Conservation (phyloP, 2,797 vertebrate genomes). For the Helostoma temminkii region DNA sequence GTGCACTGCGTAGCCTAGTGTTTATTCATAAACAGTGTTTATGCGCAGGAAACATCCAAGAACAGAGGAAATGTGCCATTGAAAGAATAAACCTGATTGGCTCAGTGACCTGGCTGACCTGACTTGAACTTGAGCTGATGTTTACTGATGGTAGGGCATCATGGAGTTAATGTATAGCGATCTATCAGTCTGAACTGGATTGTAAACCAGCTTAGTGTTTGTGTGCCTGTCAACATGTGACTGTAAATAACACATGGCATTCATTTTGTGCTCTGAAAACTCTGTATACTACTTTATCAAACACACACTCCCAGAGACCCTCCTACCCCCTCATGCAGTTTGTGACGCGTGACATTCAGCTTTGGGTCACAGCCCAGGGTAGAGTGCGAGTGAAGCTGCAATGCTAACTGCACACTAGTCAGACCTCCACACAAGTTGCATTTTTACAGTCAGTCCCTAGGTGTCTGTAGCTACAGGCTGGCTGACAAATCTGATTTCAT, state of each 20-base stretch:
- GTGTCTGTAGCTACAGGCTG: neutral
- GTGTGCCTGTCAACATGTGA: conserved; percentile 1
- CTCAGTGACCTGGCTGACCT: conserved; percentile 57
- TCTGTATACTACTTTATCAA: conserved; percentile 9
- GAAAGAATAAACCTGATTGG: conserved; percentile 50
- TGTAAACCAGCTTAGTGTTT: conserved; percentile 1
- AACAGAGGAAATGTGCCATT: conserved; percentile 48
- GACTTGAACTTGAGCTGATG: conserved; percentile 50
- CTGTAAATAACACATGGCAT: conserved; percentile 3
- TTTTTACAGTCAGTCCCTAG: neutral
- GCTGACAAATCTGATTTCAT: too few species aligned
- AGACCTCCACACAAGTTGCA: neutral
- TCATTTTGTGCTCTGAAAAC: conserved; percentile 8
- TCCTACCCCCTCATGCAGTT: conserved; percentile 51
- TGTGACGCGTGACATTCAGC: conserved; percentile 58
- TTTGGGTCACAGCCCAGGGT: conserved; percentile 48
- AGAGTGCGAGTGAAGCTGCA: conserved; percentile 37
- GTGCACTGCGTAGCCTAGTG: conserved; percentile 24
- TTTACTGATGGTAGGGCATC: conserved; percentile 39
- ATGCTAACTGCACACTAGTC: conserved; percentile 5
- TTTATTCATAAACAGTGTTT: too few species aligned
- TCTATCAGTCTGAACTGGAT: conserved; percentile 9
- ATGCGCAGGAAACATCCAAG: conserved; percentile 61
- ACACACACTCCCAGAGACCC: conserved; percentile 30
- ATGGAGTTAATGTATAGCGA: conserved; percentile 25